These are phyloP conservation scores for Pseudochirops corinnae DNA, from an alignment of 2,797 vertebrate genomes.

Conservation along the genomic window DNA sequence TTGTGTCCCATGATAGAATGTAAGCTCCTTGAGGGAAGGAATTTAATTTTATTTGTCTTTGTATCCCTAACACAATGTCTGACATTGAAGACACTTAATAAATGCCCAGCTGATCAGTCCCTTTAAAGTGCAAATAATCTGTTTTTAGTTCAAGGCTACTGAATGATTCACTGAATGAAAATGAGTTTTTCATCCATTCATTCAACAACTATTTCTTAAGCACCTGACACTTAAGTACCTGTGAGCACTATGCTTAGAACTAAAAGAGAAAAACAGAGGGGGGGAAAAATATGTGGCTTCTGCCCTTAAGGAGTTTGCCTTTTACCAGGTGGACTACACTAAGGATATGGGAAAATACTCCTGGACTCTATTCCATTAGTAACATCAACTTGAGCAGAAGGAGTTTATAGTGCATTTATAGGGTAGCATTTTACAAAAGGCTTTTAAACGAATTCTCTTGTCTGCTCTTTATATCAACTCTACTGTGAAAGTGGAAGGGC, in stretches of 20 bases:
- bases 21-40: background rate
- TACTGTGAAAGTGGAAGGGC: background rate
- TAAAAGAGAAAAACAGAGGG: background rate
- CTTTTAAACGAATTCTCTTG: background rate
- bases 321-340: background rate
- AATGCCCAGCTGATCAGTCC: background rate
- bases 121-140: background rate
- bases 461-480: background rate
- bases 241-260: background rate
- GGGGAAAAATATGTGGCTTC: background rate
- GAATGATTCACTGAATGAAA: background rate
- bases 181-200: background rate
- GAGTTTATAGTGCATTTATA: background rate
- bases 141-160: background rate
- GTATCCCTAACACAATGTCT: background rate
- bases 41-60: background rate
- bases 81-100: background rate
- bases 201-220: background rate
- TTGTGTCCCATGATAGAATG: background rate
- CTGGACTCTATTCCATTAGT: background rate
- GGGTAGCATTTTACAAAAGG: background rate
- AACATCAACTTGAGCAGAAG: background rate
- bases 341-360: background rate
- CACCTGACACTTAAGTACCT: background rate
- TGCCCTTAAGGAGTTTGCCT: background rate